A percentile compares a stretch with the other conserved stretches of the same genome.
phyloP scores from a whole-genome alignment of 2,113 vertebrate species.

The Myiagra hebetior region DNA sequence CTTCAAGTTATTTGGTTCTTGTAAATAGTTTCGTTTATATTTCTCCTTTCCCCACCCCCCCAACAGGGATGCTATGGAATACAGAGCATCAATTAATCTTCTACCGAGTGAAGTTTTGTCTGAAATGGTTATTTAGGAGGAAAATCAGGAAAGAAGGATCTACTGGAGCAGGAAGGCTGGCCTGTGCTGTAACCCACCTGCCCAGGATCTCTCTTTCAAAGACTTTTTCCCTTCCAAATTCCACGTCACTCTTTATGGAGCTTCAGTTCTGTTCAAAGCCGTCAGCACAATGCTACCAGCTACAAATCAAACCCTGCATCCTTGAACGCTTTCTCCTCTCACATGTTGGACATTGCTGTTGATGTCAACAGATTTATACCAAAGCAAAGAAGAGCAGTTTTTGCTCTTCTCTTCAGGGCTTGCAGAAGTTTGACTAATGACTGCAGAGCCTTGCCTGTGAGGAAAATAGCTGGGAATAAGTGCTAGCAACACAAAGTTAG shows the following conservation, averaged over 20 bases:
- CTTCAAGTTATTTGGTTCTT: not conserved
- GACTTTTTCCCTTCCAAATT: not conserved
- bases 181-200: not conserved
- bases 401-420: not conserved
- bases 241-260: rapidly evolving
- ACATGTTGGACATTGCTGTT: not conserved
- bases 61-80: not conserved
- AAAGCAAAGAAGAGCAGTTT: not conserved
- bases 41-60: not conserved
- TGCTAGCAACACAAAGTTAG: not conserved
- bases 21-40: not conserved
- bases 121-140: not conserved
- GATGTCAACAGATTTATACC: constrained; percentile 19
- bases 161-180: not conserved
- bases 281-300: not conserved
- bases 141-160: not conserved
- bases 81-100: not conserved
- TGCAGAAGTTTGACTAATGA: not conserved
- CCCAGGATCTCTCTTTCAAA: not conserved
- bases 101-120: not conserved
- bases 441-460: not conserved
- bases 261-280: not conserved
- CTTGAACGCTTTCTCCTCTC: constrained; percentile 5
- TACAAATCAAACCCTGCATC: constrained; percentile 28
- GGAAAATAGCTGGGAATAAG: not conserved